These are phyloP conservation scores for Furcifer pardalis DNA, from an alignment of 2,797 vertebrate genomes.

Conservation along the genomic window DNA sequence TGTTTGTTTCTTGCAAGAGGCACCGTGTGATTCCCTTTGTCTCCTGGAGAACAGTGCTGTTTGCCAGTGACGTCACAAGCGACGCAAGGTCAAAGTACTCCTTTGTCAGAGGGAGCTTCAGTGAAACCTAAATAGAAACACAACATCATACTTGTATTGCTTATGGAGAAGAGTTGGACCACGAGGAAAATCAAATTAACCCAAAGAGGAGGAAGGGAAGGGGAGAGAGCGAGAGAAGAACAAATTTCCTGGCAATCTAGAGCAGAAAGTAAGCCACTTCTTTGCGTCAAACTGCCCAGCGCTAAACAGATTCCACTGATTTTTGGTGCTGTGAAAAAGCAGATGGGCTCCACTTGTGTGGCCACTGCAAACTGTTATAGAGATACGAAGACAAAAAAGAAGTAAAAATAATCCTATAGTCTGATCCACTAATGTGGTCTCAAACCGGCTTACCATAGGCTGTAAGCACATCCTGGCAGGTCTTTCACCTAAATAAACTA, in stretches of 20 bases:
- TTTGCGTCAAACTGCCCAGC: neutral
- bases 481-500: too few relatives aligned
- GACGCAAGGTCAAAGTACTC: slow-evolving; percentile 91
- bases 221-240: neutral
- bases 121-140: slow-evolving; percentile 77
- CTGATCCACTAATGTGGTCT: neutral
- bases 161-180: neutral
- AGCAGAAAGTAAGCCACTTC: neutral
- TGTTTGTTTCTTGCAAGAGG: slow-evolving; percentile 85
- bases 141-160: neutral
- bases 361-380: neutral
- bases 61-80: slow-evolving; percentile 80
- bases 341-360: too few relatives aligned
- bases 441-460: slow-evolving; percentile 89
- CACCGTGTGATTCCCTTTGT: slow-evolving; percentile 90
- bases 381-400: too few relatives aligned
- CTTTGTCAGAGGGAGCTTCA: slow-evolving; percentile 85
- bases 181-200: neutral
- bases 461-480: slow-evolving; percentile 95
- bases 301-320: neutral
- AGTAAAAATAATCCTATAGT: too few relatives aligned
- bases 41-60: slow-evolving; percentile 83
- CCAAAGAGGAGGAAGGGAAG: too few relatives aligned
- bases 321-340: neutral
- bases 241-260: neutral